Evolutionary conservation across 2,113 vertebrate genomes (phyloP).

Genomic region (Lonchura striata): DNA sequence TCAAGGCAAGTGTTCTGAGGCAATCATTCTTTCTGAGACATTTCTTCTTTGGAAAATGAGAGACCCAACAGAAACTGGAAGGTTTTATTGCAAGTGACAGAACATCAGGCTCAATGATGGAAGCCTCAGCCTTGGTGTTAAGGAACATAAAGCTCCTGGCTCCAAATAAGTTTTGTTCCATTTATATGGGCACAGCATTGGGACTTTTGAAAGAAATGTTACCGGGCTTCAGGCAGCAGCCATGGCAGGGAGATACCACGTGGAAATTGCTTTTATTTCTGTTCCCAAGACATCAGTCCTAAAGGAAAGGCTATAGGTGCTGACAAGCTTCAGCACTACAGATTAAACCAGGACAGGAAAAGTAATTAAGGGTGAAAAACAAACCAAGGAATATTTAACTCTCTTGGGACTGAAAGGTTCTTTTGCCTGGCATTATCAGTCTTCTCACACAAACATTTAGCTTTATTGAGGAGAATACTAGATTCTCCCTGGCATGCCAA

Average conservation of each 20-base stretch:
- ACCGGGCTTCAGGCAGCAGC: not conserved
- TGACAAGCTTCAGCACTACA: conserved; percentile 3
- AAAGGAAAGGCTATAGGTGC: not conserved
- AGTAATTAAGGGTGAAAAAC: conserved; percentile 5
- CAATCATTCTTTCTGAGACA: not conserved
- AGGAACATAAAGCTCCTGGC: not conserved
- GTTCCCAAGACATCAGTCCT: not conserved
- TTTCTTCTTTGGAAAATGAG: not conserved
- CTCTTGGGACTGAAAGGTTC: conserved; percentile 27
- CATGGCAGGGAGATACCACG: not conserved
- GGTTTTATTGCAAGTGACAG: not conserved
- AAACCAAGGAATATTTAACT: conserved; percentile 37
- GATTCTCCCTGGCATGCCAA: conserved; percentile 42
- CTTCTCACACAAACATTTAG: conserved; percentile 21
- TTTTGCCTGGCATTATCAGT: conserved; percentile 34
- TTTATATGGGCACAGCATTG: not conserved
- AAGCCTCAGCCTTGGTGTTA: not conserved
- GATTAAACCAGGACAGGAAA: conserved; percentile 32
- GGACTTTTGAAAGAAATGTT: not conserved
- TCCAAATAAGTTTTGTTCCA: not conserved
- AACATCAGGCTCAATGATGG: not conserved
- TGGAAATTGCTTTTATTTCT: not conserved
- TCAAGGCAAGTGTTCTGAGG: not conserved
- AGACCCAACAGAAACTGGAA: not conserved
- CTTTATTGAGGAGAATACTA: conserved; percentile 59